Percentiles rank a stretch among this genome's conserved stretches.
These are phyloP conservation scores for Petrophora chlorosata DNA, from an alignment of 2,888 invertebrate genomes.

Conservation along the genomic window DNA sequence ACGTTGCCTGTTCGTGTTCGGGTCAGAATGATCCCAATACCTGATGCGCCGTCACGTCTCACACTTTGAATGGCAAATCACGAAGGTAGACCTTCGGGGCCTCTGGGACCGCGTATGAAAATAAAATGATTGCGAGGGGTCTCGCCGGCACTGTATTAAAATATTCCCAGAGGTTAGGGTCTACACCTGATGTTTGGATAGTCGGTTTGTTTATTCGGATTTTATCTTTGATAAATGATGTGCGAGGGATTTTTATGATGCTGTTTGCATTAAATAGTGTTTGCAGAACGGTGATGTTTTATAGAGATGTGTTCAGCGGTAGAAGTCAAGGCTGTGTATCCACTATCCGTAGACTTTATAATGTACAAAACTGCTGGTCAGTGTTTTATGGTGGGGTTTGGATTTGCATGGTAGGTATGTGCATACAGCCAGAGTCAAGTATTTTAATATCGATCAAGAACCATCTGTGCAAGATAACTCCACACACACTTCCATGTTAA, in stretches of 20 bases:
- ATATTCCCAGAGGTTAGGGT: slow-evolving; percentile 70
- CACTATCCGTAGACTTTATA: too few relatives aligned
- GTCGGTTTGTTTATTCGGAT: slow-evolving; percentile 63
- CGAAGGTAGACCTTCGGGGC: slow-evolving; percentile 78
- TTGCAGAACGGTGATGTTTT: background rate
- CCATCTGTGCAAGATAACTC: too few relatives aligned
- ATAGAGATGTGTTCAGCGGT: background rate
- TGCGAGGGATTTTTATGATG: slow-evolving; percentile 28
- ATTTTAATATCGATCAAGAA: too few relatives aligned
- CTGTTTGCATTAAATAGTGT: slow-evolving; percentile 12
- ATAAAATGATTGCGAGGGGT: slow-evolving; percentile 81
- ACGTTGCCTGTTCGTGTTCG: slow-evolving; percentile 43
- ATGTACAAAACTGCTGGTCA: too few relatives aligned
- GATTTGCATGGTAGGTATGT: too few relatives aligned
- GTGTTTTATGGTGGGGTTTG: too few relatives aligned
- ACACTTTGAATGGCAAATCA: slow-evolving; percentile 81
- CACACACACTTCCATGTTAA: too few relatives aligned
- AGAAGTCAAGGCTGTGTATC: too few relatives aligned
- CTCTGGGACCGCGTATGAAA: slow-evolving; percentile 76
- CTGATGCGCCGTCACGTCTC: slow-evolving; percentile 72
- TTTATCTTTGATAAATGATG: slow-evolving; percentile 61
- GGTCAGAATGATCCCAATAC: slow-evolving; percentile 60
- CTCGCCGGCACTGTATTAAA: slow-evolving; percentile 68
- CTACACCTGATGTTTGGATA: slow-evolving; percentile 75
- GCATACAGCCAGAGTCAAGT: too few relatives aligned